phyloP scores from a whole-genome alignment of 2,113 vertebrate species.

The Psittacus erithacus region DNA sequence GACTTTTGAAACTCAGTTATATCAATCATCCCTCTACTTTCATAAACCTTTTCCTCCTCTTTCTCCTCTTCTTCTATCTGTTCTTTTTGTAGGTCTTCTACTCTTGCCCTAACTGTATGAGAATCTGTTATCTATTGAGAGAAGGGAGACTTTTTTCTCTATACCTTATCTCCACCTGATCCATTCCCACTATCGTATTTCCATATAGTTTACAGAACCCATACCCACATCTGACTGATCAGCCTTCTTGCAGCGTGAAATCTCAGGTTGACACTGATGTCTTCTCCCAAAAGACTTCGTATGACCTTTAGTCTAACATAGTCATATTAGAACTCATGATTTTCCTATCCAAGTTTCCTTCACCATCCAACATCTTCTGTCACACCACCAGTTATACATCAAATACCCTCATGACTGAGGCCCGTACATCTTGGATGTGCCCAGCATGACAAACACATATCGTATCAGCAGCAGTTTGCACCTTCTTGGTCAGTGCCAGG shows the following conservation, averaged over 20 bases:
- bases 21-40: neutral
- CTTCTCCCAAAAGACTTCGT: neutral
- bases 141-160: neutral
- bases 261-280: neutral
- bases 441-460: neutral
- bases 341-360: neutral
- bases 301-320: neutral
- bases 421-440: accelerated
- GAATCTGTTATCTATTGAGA: neutral
- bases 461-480: neutral
- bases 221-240: neutral
- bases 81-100: neutral
- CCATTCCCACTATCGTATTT: neutral
- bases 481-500: neutral
- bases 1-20: neutral
- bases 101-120: neutral
- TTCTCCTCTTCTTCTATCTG: neutral
- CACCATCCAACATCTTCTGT: neutral
- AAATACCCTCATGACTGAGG: neutral
- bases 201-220: neutral
- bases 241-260: neutral
- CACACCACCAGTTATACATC: neutral
- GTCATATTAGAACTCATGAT: neutral
- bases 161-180: neutral
- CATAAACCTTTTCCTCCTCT: neutral